Evolutionary conservation across 2,113 vertebrate genomes (phyloP).

Genomic region (Charadrius vociferus): DNA sequence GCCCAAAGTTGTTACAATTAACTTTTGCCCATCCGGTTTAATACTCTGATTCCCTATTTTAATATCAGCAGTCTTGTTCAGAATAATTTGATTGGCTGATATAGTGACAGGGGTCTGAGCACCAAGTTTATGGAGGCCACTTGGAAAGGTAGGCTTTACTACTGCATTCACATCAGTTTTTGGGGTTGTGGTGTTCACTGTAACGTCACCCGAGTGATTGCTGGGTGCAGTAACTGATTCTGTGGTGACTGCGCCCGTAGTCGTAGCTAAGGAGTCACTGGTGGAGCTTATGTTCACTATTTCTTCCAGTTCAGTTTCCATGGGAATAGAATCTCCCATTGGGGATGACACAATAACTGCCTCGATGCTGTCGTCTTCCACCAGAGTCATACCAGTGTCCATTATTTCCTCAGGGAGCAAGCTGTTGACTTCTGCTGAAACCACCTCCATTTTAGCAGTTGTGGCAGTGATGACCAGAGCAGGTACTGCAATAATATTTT

Average conservation of each 20-base stretch:
- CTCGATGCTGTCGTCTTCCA: slow-evolving; percentile 88
- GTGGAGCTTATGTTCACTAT: slow-evolving; percentile 77
- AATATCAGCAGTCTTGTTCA: slow-evolving; percentile 88
- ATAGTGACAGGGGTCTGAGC: slow-evolving; percentile 85
- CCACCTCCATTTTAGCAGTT: slow-evolving; percentile 89
- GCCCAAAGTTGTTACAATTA: slow-evolving; percentile 90
- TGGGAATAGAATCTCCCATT: slow-evolving; percentile 83
- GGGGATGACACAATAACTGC: slow-evolving; percentile 80
- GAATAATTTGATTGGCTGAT: slow-evolving; percentile 91
- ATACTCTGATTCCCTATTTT: slow-evolving; percentile 82
- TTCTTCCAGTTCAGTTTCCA: slow-evolving; percentile 85
- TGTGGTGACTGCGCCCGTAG: slow-evolving; percentile 44
- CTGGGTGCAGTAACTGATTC: slow-evolving; percentile 72
- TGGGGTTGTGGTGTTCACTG: slow-evolving; percentile 62
- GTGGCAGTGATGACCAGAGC: slow-evolving; percentile 44
- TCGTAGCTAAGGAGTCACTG: slow-evolving; percentile 46
- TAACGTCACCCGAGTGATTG: slow-evolving; percentile 72
- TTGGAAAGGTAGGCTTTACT: slow-evolving; percentile 77
- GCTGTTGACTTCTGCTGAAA: slow-evolving; percentile 95
- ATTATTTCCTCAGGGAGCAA: slow-evolving; percentile 98
- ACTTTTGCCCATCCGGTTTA: slow-evolving; percentile 93
- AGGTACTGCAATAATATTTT: slow-evolving; percentile 66
- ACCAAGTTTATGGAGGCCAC: slow-evolving; percentile 86
- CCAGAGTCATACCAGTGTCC: slow-evolving; percentile 89
- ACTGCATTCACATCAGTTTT: slow-evolving; percentile 75